Percentiles rank a stretch among this genome's conserved stretches.
Conservation (phyloP, 2,113 vertebrate species). For the Cottus gobio region DNA sequence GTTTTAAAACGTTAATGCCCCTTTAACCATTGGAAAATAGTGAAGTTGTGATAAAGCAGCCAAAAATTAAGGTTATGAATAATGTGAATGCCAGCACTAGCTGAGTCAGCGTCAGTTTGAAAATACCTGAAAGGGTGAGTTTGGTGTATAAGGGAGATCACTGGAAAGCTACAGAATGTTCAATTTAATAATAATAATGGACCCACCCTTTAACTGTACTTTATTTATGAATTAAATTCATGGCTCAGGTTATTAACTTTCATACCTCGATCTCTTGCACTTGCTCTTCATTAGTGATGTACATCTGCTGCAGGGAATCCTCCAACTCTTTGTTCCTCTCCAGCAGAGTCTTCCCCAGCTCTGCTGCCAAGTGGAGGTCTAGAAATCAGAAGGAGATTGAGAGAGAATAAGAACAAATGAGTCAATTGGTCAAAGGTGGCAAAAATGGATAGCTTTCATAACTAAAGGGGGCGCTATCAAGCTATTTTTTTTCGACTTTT, state of each 20-base stretch:
- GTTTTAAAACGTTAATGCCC: not conserved
- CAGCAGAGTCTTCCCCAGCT: conserved; percentile 96
- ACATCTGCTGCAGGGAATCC: conserved; percentile 98
- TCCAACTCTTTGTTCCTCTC: conserved; percentile 98
- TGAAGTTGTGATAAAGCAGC: not conserved
- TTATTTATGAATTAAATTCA: not conserved
- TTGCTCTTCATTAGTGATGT: conserved; percentile 95
- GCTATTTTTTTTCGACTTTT: no score
- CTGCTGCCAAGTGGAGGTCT: conserved; percentile 94
- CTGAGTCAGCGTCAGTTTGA: no score
- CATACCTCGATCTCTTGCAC: conserved; percentile 97
- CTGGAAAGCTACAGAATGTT: not conserved
- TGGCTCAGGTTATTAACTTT: not conserved
- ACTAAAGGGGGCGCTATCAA: no score
- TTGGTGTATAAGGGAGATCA: not conserved
- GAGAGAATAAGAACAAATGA: not conserved
- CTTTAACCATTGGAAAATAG: not conserved
- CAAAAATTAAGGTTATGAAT: not conserved
- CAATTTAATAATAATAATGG: not conserved
- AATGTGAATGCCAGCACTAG: not conserved
- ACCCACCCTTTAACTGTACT: not conserved
- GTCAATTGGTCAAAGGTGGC: no score
- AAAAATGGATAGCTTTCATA: no score
- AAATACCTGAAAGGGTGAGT: not conserved
- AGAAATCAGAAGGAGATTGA: not conserved